A percentile compares a stretch with the other conserved stretches of the same genome.
Conservation (phyloP, 2,797 vertebrate genomes). For the Sebastes iracundus region DNA sequence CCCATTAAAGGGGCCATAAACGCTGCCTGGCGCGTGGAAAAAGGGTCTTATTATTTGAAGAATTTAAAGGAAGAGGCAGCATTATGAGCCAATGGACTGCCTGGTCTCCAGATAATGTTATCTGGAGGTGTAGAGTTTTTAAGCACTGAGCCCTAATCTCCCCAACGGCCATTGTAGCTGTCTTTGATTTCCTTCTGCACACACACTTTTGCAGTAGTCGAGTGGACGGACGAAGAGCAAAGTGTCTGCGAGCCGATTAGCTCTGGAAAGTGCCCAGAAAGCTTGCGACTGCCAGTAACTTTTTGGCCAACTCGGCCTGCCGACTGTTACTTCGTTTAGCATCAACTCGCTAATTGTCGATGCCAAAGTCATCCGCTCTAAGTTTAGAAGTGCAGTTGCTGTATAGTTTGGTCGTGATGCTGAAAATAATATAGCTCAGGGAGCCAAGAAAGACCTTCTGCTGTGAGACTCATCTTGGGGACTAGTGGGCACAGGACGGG, state of each 20-base stretch:
- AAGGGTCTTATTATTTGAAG: slow-evolving; percentile 38
- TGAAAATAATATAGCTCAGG: slow-evolving; percentile 26
- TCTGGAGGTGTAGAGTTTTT: neutral
- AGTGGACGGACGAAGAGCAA: neutral
- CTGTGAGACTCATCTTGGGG: slow-evolving; percentile 20
- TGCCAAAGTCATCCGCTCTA: slow-evolving; percentile 25
- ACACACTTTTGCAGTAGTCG: neutral
- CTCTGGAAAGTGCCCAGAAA: slow-evolving; percentile 7
- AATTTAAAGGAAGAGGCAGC: slow-evolving; percentile 16
- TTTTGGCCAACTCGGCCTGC: neutral
- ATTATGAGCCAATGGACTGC: slow-evolving; percentile 3
- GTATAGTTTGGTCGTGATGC: neutral
- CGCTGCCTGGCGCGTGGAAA: slow-evolving; percentile 24
- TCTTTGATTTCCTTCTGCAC: neutral
- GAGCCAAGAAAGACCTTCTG: slow-evolving; percentile 40
- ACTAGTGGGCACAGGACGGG: neutral
- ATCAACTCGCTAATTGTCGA: neutral
- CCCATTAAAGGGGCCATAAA: slow-evolving; percentile 58
- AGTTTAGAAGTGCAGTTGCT: slow-evolving; percentile 16
- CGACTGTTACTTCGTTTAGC: slow-evolving; percentile 15
- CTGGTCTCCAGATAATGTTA: neutral
- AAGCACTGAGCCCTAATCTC: neutral
- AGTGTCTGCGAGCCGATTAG: neutral
- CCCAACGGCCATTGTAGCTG: neutral
- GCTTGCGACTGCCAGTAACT: neutral